Evolutionary conservation across 2,113 vertebrate species (phyloP).

Genomic region (Cathartes aura): DNA sequence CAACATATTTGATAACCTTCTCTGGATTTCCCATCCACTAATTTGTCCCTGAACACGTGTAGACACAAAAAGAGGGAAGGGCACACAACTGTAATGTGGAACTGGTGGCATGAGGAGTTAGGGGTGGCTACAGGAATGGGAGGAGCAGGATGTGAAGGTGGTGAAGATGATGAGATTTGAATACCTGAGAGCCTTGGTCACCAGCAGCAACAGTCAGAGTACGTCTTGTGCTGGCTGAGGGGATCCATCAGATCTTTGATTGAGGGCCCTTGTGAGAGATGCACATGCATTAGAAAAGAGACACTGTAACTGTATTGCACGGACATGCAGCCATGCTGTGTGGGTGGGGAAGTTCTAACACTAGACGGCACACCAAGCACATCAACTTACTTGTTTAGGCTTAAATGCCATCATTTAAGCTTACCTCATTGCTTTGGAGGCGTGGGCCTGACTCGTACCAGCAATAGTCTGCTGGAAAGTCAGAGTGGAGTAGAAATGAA

Average conservation of each 20-base stretch:
- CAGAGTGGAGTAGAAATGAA: not conserved
- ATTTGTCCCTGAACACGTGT: not conserved
- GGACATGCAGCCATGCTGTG: accelerated
- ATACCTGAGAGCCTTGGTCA: not conserved
- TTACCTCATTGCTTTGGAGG: not conserved
- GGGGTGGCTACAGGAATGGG: not conserved
- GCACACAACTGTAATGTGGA: not conserved
- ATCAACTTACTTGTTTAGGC: not conserved
- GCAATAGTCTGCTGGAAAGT: not conserved
- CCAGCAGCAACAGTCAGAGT: not conserved
- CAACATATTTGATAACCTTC: not conserved
- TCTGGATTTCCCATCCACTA: not conserved
- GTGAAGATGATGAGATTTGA: not conserved
- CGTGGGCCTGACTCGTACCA: not conserved
- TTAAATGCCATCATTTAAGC: not conserved
- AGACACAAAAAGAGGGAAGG: not conserved
- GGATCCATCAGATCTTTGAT: not conserved
- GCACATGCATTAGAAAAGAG: not conserved
- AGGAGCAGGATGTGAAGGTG: not conserved
- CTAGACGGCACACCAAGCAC: not conserved
- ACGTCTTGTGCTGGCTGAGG: not conserved
- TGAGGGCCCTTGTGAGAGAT: not conserved
- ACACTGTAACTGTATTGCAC: not conserved
- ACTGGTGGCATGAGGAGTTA: not conserved
- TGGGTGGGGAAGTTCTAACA: not conserved